Conservation (phyloP, 2,888 invertebrate species). For the Amphiduros pacificus region DNA sequence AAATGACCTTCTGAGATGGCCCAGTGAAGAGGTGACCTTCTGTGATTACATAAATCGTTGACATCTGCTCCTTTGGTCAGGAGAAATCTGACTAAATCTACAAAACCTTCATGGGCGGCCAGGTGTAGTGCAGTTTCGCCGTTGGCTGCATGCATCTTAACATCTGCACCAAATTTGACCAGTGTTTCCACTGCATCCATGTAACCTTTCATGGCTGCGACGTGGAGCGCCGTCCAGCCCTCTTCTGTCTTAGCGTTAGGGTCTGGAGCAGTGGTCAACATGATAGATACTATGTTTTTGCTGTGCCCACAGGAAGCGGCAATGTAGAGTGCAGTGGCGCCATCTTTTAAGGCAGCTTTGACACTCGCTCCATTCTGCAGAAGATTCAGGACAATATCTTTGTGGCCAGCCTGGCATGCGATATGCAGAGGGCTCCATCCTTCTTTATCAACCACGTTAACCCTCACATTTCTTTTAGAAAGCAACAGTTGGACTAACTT, state of each 20-base stretch:
- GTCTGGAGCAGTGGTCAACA: too few species aligned
- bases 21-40: conserved; percentile 12
- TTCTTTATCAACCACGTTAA: neutral
- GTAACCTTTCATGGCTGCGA: conserved; percentile 21
- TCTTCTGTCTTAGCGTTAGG: too few species aligned
- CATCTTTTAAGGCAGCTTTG: neutral
- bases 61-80: conserved; percentile 3
- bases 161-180: conserved; percentile 16
- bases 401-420: conserved; percentile 13
- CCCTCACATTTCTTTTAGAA: neutral
- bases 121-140: conserved; percentile 20
- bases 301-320: conserved; percentile 21
- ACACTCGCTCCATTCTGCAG: conserved; percentile 1
- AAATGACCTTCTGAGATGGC: conserved; percentile 1
- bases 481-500: conserved; percentile 10
- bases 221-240: conserved; percentile 25
- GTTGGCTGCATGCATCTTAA: conserved; percentile 9
- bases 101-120: conserved; percentile 15
- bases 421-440: conserved; percentile 20
- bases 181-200: conserved; percentile 13
- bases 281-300: too few species aligned
- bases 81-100: neutral
- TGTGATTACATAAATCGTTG: neutral
- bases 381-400: conserved; percentile 6
- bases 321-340: conserved; percentile 18